Evolutionary conservation across 2,888 invertebrate genomes (phyloP).

Genomic region (Cephus spinipes): DNA sequence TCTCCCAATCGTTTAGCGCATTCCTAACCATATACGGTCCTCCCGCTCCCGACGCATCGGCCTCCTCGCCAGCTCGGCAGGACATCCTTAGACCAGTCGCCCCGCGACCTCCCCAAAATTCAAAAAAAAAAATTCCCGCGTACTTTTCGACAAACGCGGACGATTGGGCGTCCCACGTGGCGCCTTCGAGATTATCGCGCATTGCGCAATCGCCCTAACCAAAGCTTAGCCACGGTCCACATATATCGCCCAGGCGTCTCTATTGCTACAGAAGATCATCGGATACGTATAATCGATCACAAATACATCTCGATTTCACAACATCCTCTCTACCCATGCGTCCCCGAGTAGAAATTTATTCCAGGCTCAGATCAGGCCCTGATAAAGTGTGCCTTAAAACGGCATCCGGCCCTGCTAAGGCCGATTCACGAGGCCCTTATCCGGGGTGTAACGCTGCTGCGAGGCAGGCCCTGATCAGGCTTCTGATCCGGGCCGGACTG

Average conservation of each 20-base stretch:
- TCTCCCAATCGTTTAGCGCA: conserved; percentile 44
- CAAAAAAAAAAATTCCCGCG: background rate
- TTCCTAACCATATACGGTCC: conserved; percentile 56
- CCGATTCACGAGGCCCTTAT: too few relatives aligned
- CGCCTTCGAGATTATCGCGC: too few relatives aligned
- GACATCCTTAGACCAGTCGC: background rate
- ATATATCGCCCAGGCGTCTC: background rate
- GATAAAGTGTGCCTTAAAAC: too few relatives aligned
- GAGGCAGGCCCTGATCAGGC: too few relatives aligned
- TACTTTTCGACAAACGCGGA: background rate
- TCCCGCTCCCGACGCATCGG: background rate
- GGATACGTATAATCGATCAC: background rate
- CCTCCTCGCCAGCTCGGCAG: background rate
- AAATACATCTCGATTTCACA: background rate
- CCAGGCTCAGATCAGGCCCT: too few relatives aligned
- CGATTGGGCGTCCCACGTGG: background rate
- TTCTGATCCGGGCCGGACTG: too few relatives aligned
- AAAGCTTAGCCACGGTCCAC: background rate
- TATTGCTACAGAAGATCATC: background rate
- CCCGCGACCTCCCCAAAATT: background rate
- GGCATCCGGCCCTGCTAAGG: too few relatives aligned
- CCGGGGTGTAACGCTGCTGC: too few relatives aligned
- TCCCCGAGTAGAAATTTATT: too few relatives aligned
- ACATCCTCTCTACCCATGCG: background rate
- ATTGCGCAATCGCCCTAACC: background rate